Base-by-base conservation (phyloP, 2,888 invertebrate species). In the Andricus curvator region DNA sequence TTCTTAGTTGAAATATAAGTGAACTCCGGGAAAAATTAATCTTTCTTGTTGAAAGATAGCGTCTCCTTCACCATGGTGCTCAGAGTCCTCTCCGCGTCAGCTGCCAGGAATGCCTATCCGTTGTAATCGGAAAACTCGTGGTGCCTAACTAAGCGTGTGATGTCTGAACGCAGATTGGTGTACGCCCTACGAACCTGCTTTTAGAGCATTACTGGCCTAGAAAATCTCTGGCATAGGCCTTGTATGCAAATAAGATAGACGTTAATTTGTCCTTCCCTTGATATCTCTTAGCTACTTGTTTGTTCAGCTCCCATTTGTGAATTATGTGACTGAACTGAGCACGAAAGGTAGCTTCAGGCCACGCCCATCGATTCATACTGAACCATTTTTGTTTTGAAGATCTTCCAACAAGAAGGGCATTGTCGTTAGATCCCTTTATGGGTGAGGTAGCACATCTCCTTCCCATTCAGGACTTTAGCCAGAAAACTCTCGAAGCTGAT, bases 211-310 rank as follows among this genome's bases (percentile, higher is more conserved):
- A 9, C 11, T 0, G 78, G 56, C 4, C 66, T 15, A 17, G 80
- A 29, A 4, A 80, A 78, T 60, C 68, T 78, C 1, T 8, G 6
- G 25, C 62, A 82, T 11, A 79, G 25, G 0, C 51, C 77, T 17
- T 77, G 77, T 1, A 82, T 29, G 29, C 78, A 82, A 0, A 62
- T 78, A 8, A 82, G 25, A 44, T 66, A 80, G 70, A 33, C 0
- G 78, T 74, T 1, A 41, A 37, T 41, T 80, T 79, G 17, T 79
- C 78, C 20, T 78, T 70, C 4, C 80, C 79, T 62, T 82, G 82
- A 1, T 37, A 62, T n/a, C 79, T 41, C 0, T 66, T 77, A 0
- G 67, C 1, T 0, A 77, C 29, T n/a, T 82, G 82, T 15, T 82
- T 78, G 4, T 70, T 17, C 0, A 82, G n/a, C 20, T 41, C 1